Conservation (phyloP, 2,888 invertebrate species). For the Tryphoninae sp. region DNA sequence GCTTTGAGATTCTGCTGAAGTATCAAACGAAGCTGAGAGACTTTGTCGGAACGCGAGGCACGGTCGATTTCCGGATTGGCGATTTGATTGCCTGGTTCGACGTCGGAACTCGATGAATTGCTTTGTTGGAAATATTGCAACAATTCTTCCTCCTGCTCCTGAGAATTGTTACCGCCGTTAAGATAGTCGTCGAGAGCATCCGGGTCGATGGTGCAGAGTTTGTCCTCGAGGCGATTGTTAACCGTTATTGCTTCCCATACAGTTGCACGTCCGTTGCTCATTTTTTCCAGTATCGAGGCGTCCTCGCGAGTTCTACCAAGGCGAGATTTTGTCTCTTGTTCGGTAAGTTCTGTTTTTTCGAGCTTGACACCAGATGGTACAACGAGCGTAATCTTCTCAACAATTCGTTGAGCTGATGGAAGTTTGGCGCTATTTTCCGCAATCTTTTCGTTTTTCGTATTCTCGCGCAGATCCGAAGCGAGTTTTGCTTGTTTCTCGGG, state of each 20-base stretch:
- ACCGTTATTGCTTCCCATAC: conserved; percentile 50
- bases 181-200: conserved; percentile 92
- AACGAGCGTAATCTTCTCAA: conserved; percentile 39
- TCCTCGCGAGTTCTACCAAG: conserved; percentile 68
- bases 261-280: conserved; percentile 55
- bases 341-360: conserved; percentile 60
- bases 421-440: conserved; percentile 28
- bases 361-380: conserved; percentile 50
- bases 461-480: conserved; percentile 55
- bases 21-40: conserved; percentile 88
- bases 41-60: conserved; percentile 84
- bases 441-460: conserved; percentile 6
- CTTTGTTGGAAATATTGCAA: conserved; percentile 90
- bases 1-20: conserved; percentile 86
- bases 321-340: conserved; percentile 52
- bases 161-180: conserved; percentile 88
- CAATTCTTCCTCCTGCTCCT: conserved; percentile 92
- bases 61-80: conserved; percentile 70
- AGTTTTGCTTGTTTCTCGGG: conserved; percentile 79
- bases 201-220: conserved; percentile 89
- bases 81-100: conserved; percentile 67
- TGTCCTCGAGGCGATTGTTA: conserved; percentile 68
- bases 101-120: conserved; percentile 79
- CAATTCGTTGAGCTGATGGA: conserved; percentile 41
- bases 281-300: conserved; percentile 46